Percentiles rank a stretch among this genome's conserved stretches.
These are phyloP conservation scores for Smithornis capensis DNA, from an alignment of 2,113 vertebrate genomes.

Conservation along the genomic window DNA sequence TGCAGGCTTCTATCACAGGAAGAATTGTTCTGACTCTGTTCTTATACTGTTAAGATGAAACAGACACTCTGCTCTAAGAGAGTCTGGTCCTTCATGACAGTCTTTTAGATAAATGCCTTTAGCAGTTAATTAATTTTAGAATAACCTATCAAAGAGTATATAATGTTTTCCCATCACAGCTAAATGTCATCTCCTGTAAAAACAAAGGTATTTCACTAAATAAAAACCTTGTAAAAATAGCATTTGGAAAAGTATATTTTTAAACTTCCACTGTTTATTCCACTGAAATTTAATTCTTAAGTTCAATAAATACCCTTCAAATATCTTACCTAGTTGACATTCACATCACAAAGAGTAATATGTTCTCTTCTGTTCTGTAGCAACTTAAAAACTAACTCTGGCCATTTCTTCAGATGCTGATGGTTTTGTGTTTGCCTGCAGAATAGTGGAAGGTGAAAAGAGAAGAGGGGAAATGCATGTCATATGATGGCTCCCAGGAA, in stretches of 20 bases:
- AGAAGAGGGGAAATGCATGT: background rate
- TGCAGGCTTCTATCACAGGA: fast-evolving
- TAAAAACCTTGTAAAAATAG: constrained; percentile 37
- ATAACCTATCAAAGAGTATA: constrained; percentile 45
- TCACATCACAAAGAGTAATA: background rate
- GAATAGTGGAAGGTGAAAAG: background rate
- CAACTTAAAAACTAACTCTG: background rate
- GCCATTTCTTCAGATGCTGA: background rate
- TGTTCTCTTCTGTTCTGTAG: background rate
- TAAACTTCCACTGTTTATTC: constrained; percentile 62
- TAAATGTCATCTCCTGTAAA: constrained; percentile 55
- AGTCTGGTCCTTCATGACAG: background rate
- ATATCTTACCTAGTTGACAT: constrained; percentile 9
- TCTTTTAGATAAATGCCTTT: constrained; percentile 28
- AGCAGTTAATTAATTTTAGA: constrained; percentile 59
- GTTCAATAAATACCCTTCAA: constrained; percentile 34
- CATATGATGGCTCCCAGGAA: background rate
- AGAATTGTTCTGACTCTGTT: background rate
- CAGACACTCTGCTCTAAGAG: background rate
- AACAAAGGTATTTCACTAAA: constrained; percentile 46
- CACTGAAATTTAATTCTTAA: constrained; percentile 51
- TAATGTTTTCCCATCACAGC: constrained; percentile 35
- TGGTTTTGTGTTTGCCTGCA: background rate
- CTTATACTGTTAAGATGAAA: background rate
- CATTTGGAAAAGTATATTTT: constrained; percentile 32